Conservation (phyloP, 2,113 vertebrate species). For the Crotalus horridus region DNA sequence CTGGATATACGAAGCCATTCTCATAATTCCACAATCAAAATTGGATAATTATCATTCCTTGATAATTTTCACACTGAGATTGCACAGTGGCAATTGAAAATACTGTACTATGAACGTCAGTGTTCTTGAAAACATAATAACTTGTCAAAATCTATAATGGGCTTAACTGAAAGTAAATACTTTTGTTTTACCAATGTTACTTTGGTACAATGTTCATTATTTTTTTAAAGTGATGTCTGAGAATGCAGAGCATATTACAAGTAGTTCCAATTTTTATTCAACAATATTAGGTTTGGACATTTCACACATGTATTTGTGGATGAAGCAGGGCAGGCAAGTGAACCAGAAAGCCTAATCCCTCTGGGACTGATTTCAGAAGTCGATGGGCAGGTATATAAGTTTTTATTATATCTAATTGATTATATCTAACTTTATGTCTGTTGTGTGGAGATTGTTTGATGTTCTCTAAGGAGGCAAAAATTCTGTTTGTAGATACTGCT, state of each 20-base stretch:
- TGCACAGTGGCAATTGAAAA: not conserved
- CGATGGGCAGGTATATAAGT: conserved; percentile 79
- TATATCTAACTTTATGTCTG: not conserved
- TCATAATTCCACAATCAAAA: not conserved
- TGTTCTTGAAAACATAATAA: not conserved
- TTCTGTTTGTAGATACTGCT: not conserved
- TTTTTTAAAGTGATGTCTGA: conserved; percentile 23
- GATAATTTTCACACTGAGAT: not conserved
- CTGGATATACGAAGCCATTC: not conserved
- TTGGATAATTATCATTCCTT: not conserved
- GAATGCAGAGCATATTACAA: conserved; percentile 43
- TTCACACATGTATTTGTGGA: conserved; percentile 94
- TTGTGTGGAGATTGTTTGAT: not conserved
- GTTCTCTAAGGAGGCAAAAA: not conserved
- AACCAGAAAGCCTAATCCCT: conserved; percentile 90
- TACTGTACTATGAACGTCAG: not conserved
- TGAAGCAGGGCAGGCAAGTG: conserved; percentile 92
- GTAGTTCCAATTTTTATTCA: not conserved
- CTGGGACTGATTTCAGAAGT: conserved; percentile 82
- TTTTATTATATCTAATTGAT: not conserved
- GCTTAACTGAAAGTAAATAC: not conserved
- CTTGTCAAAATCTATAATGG: not conserved
- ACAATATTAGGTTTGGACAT: conserved; percentile 80
- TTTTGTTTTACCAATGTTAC: not conserved
- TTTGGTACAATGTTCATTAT: not conserved